phyloP scores from a whole-genome alignment of 2,888 invertebrate species.

The Folsomia manolachei region DNA sequence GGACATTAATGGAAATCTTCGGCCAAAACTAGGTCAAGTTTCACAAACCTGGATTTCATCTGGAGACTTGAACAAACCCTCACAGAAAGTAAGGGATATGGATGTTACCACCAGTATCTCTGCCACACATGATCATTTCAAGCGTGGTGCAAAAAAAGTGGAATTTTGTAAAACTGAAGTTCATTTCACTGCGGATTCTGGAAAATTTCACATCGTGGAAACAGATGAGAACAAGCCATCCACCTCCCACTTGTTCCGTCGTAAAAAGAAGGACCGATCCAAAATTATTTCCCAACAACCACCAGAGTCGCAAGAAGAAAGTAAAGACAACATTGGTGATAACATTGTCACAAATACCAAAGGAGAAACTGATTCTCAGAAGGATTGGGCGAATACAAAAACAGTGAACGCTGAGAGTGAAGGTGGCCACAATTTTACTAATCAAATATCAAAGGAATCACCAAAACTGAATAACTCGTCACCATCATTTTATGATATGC shows the following conservation, averaged over 20 bases:
- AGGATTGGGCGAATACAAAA: neutral
- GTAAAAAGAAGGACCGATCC: conserved; percentile 52
- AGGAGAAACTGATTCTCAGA: too few relatives aligned
- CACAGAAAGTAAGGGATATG: conserved; percentile 44
- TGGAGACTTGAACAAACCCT: conserved; percentile 39
- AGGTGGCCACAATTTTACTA: neutral
- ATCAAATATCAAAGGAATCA: neutral
- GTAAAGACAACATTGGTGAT: neutral
- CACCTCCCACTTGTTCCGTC: conserved; percentile 74
- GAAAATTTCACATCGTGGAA: conserved; percentile 80
- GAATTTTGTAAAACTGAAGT: conserved; percentile 86
- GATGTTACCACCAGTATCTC: conserved; percentile 49
- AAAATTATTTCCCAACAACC: neutral
- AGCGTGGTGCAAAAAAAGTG: conserved; percentile 66
- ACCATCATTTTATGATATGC: neutral
- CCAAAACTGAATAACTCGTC: neutral
- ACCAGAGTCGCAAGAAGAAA: neutral
- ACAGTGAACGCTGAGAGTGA: neutral
- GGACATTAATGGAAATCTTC: conserved; percentile 31
- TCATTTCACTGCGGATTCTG: conserved; percentile 81
- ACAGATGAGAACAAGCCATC: conserved; percentile 85
- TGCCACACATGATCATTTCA: conserved; percentile 43
- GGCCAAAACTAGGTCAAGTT: conserved; percentile 33
- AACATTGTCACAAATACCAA: neutral
- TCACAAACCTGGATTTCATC: conserved; percentile 50